Percentiles rank a stretch among this genome's conserved stretches.
Conservation (phyloP, 2,797 vertebrate species). For the Semotilus atromaculatus region DNA sequence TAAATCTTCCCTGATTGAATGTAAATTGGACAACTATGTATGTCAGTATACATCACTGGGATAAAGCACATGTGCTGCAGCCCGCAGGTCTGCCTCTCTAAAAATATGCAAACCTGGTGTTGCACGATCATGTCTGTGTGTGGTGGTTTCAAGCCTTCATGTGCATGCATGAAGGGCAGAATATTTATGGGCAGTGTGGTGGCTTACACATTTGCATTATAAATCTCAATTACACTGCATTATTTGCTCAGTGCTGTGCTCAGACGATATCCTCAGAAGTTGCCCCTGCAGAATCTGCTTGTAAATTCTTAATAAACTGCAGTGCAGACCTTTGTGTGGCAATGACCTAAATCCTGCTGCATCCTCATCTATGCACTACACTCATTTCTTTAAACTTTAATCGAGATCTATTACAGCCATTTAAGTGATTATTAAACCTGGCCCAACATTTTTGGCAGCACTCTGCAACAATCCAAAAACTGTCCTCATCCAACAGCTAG, state of each 20-base stretch:
- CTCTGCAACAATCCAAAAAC: background rate
- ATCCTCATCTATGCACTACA: constrained; percentile 70
- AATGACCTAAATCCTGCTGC: constrained; percentile 78
- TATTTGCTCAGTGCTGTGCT: constrained; percentile 74
- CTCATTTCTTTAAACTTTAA: constrained; percentile 76
- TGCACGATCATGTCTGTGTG: constrained; percentile 32
- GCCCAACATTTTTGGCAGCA: background rate
- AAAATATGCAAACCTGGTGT: constrained; percentile 64
- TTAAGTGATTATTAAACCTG: constrained; percentile 66
- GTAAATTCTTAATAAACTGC: constrained; percentile 86
- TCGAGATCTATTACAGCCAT: constrained; percentile 72
- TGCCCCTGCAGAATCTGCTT: constrained; percentile 71
- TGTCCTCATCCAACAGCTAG: background rate
- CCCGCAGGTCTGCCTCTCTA: constrained; percentile 34
- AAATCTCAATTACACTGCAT: constrained; percentile 80
- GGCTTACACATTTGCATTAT: constrained; percentile 75
- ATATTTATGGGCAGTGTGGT: constrained; percentile 70
- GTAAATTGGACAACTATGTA: constrained; percentile 67
- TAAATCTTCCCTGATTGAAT: constrained; percentile 80
- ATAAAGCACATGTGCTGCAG: constrained; percentile 66
- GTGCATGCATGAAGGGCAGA: constrained; percentile 10
- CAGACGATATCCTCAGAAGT: constrained; percentile 70
- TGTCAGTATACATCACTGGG: constrained; percentile 74
- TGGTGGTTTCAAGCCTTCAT: background rate
- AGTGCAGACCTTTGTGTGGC: constrained; percentile 80